Base-by-base conservation (phyloP, 1,140 invertebrate species). In the Ptiloglossa arizonensis region DNA sequence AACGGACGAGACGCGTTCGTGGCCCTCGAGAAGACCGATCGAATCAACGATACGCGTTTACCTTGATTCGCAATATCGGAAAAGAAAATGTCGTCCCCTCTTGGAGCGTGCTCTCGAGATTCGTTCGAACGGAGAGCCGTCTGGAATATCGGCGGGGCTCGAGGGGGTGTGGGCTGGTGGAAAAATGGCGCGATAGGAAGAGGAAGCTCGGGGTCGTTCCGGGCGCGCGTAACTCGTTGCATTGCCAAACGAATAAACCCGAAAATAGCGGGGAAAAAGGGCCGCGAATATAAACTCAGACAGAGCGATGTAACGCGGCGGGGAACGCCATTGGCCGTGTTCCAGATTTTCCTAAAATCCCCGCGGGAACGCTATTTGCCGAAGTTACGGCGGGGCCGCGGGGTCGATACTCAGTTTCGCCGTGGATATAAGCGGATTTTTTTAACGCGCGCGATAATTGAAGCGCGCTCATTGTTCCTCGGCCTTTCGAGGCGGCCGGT, bases 261-360 rank as follows among this genome's bases (percentile, higher is more conserved):
- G 59, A 69, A 41, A 69, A 68, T 41, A 73, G 52, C 15, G 27
- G 57, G 15, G 17, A 48, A n/a, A 80, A 80, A 60, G 59, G 41
- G 52, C 76, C 32, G 38, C 35, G 75, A 59, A 77, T 57, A 83
- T 67, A 62, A 60, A 73, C 32, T 48, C 46, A 48, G 41, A 46
- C 48, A 48, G 71, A 68, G 56, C 81, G 82, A 72, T 79, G 76
- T 79, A 83, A 76, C 81, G 76, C 50, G 71, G 68, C 64, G 69
- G 67, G 32, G 74, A 50, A 70, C 54, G 24, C 46, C 60, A 79
- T 75, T 86, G 84, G 84, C 79, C 44, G 50, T 57, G 84, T 79
- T 85, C 84, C 84, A 86, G 83, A 85, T 85, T 86, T 86, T 63
- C 67, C 84, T 70, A 80, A 85, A 85, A 85, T 85, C 80, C 74